Conservation (phyloP, 2,113 vertebrate species). For the Silurus asotus region DNA sequence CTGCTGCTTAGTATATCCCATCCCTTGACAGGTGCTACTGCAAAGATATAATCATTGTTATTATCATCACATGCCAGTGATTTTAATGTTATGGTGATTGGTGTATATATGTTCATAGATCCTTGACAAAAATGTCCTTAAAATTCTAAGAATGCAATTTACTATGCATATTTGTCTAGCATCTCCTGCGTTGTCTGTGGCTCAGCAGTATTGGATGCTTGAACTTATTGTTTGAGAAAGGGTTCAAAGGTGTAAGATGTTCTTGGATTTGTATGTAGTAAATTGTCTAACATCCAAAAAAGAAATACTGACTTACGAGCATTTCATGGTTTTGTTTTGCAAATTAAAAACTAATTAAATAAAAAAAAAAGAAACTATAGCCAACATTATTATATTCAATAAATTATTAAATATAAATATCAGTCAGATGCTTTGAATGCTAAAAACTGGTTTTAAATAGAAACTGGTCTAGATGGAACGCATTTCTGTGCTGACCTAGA, state of each 20-base stretch:
- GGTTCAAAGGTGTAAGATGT: neutral
- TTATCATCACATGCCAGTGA: no score
- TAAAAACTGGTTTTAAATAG: slow-evolving; percentile 56
- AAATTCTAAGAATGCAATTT: neutral
- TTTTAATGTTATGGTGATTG: no score
- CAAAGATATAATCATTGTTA: no score
- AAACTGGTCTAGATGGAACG: slow-evolving; percentile 50
- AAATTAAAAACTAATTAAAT: no score
- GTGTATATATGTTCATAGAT: no score
- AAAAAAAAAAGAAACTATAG: neutral
- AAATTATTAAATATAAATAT: slow-evolving; percentile 30
- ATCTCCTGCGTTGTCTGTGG: neutral
- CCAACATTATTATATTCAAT: neutral
- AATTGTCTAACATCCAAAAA: slow-evolving; percentile 12
- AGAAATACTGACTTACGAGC: neutral
- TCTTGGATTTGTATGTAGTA: slow-evolving; percentile 2
- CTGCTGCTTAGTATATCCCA: no score
- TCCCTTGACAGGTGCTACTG: no score
- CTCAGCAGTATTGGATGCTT: neutral
- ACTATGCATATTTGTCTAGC: neutral
- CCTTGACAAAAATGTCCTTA: neutral
- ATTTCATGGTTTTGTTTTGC: neutral
- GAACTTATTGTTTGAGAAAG: slow-evolving; percentile 1
- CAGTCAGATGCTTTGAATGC: slow-evolving; percentile 32
- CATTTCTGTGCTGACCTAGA: slow-evolving; percentile 62